These are phyloP conservation scores for Bombyx mandarina DNA, from an alignment of 1,140 invertebrate species.

Conservation along the genomic window DNA sequence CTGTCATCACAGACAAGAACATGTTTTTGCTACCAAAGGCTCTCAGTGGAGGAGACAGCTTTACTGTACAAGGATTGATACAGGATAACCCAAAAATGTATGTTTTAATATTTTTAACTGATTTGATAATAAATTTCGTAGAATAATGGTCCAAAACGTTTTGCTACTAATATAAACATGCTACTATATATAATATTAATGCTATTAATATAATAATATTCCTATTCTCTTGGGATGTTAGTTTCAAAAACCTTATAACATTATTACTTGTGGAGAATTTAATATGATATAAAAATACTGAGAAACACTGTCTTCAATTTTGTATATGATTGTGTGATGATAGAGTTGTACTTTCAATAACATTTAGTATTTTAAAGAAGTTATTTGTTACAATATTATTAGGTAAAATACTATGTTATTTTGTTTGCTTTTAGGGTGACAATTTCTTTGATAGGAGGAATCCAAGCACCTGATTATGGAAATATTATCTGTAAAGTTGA, in stretches of 20 bases:
- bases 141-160: too few relatives aligned
- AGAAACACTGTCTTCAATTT: too few relatives aligned
- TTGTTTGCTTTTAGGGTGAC: conserved; percentile 18
- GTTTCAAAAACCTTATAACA: too few relatives aligned
- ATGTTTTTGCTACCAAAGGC: conserved; percentile 47
- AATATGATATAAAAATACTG: background rate
- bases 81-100: conserved; percentile 25
- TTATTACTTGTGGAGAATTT: background rate
- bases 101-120: conserved; percentile 5
- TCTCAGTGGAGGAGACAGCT: conserved; percentile 26
- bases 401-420: background rate
- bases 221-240: too few relatives aligned
- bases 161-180: too few relatives aligned
- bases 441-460: conserved; percentile 28
- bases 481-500: conserved; percentile 36
- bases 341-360: too few relatives aligned
- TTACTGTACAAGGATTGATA: conserved; percentile 23
- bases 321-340: too few relatives aligned
- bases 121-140: too few relatives aligned
- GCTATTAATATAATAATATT: too few relatives aligned
- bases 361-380: too few relatives aligned
- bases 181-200: too few relatives aligned
- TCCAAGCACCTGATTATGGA: conserved; percentile 21
- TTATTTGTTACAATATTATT: too few relatives aligned
- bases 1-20: conserved; percentile 19